Evolutionary conservation across 2,113 vertebrate species (phyloP), one percentile per base, ranked within the genome.

Genomic region (Hassar affinis): DNA sequence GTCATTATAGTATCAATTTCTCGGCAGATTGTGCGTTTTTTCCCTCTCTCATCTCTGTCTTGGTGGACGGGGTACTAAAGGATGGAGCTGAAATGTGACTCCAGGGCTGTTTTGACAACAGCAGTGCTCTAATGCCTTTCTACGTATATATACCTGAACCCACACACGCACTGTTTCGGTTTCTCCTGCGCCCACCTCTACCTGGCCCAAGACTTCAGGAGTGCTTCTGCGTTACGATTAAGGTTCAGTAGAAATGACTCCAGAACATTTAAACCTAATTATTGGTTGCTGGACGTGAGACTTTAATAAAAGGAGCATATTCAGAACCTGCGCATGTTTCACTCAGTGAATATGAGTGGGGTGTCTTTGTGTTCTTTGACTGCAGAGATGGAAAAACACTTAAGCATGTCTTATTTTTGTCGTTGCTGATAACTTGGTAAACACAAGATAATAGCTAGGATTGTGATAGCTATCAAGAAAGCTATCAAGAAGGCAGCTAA

Each of bases 91-190:
- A 90, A 91, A 92, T 89, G 88, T 88, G 91, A 92, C 83, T 89
- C 87, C 85, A 69, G 82, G 91, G 88, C 90, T 93, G 91, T 92
- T 94, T 93, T 92, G 92, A 93, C 91, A 91, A 88, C 83, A 85
- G 86, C 88, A 81, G 87, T 89, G 86, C 86, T 87, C 83, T 86
- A 90, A 91, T 92, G 89, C 61, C 75, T 6, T 42, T 3, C 38
- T 42, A 42, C 2, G 3, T 42, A n/a, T n/a, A n/a, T n/a, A n/a
- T n/a, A n/a, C n/a, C 38, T 42, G 38, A 42, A 42, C 38, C 38
- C 22, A 80, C 66, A 71, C 76, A 78, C 52, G 38, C 1, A 25
- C 17, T 22, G n/a, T 49, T 0, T 17, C 15, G 25, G 12, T 27
- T n/a, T 27, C 25, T 74, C 49, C 1, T 0, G 45, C n/a, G n/a